phyloP scores from a whole-genome alignment of 2,797 vertebrate species.

The Amphiprion clarkii region DNA sequence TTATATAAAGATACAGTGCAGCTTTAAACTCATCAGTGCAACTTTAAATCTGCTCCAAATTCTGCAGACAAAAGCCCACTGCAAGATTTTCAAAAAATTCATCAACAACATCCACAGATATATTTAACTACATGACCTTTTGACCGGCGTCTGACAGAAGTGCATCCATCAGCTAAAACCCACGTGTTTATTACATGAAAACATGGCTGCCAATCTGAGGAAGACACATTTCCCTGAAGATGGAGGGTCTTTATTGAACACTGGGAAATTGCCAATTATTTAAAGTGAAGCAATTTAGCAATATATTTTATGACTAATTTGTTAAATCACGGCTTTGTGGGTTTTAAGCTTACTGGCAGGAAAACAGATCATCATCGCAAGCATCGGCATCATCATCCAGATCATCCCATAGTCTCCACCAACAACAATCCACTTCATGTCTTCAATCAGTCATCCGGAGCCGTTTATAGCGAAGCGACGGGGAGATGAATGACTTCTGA shows the following conservation, averaged over 20 bases:
- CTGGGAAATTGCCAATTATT: conserved; percentile 2
- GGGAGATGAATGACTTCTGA: conserved; percentile 28
- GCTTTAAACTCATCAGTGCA: not conserved
- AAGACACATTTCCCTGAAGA: not conserved
- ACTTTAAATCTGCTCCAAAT: not conserved
- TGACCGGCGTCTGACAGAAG: not conserved
- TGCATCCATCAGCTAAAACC: too few relatives aligned
- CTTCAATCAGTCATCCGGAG: conserved; percentile 40
- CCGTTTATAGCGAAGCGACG: conserved; percentile 43
- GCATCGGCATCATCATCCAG: conserved; percentile 9
- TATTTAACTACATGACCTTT: not conserved
- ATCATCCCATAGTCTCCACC: conserved; percentile 29
- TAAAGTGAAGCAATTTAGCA: conserved; percentile 13
- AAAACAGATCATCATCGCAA: conserved; percentile 16
- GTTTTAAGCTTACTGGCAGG: conserved; percentile 4
- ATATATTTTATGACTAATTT: conserved; percentile 26
- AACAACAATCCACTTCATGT: conserved; percentile 34
- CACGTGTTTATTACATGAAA: not conserved
- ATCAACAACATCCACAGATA: not conserved
- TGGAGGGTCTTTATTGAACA: conserved; percentile 4
- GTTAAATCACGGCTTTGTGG: conserved; percentile 17
- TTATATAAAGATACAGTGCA: too few relatives aligned
- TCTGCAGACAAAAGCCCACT: too few relatives aligned
- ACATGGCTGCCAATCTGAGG: conserved; percentile 4
- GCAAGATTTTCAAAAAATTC: not conserved